Conservation (phyloP, 2,888 invertebrate genomes). For the Drosophila koepferae region DNA sequence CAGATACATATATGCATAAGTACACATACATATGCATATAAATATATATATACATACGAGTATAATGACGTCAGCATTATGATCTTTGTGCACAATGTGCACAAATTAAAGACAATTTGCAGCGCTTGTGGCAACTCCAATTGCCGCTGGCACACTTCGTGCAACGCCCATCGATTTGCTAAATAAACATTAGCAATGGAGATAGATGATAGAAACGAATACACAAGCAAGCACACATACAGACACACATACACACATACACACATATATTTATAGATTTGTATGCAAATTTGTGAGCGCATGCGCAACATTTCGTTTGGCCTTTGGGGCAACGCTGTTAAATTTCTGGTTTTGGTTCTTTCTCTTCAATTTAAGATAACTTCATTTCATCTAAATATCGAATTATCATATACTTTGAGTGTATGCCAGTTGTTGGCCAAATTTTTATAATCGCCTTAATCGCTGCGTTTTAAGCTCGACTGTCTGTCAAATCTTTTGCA, state of each 20-base stretch:
- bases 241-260: conserved; percentile 1
- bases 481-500: conserved; percentile 55
- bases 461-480: conserved; percentile 36
- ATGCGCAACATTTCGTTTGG: conserved; percentile 44
- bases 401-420: conserved; percentile 1
- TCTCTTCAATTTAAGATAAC: not conserved
- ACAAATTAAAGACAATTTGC: conserved; percentile 77
- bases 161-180: conserved; percentile 62
- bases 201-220: conserved; percentile 31
- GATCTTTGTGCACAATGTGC: conserved; percentile 46
- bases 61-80: conserved; percentile 60
- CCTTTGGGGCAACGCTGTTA: conserved; percentile 15
- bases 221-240: conserved; percentile 5
- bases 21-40: not conserved
- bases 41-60: too few relatives aligned
- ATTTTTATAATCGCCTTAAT: conserved; percentile 34
- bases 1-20: conserved; percentile 5
- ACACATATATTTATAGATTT: not conserved
- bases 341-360: conserved; percentile 11
- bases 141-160: conserved; percentile 71
- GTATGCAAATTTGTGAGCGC: conserved; percentile 54
- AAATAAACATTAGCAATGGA: conserved; percentile 40
- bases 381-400: conserved; percentile 5
- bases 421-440: conserved; percentile 19
- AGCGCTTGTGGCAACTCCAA: conserved; percentile 52